phyloP scores from a whole-genome alignment of 2,113 vertebrate genomes.

The Triplophysa rosa region DNA sequence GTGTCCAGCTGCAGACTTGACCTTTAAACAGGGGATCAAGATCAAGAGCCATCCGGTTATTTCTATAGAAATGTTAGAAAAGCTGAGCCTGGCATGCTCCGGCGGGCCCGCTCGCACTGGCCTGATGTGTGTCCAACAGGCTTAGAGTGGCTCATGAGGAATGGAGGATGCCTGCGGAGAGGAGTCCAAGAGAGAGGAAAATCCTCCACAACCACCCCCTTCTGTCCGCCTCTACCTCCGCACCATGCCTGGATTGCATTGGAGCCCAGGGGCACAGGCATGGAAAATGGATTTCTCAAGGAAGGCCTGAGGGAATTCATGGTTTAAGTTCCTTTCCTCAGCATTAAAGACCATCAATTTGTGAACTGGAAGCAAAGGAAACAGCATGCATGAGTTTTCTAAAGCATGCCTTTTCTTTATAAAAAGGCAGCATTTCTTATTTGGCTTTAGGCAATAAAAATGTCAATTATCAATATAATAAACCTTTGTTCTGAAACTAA shows the following conservation, averaged over 20 bases:
- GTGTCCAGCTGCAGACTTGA: conserved; percentile 65
- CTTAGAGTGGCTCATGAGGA: conserved; percentile 72
- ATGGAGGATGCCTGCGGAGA: conserved; percentile 66
- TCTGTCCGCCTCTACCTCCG: conserved; percentile 53
- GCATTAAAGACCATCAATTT: conserved; percentile 49
- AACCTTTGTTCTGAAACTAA: no score
- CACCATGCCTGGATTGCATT: background rate
- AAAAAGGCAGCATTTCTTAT: background rate
- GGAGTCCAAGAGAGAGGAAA: conserved; percentile 64
- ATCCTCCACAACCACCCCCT: conserved; percentile 62
- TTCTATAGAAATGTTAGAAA: conserved; percentile 73
- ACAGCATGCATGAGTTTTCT: conserved; percentile 48
- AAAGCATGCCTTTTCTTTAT: conserved; percentile 49
- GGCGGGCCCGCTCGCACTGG: conserved; percentile 60
- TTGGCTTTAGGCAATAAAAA: background rate
- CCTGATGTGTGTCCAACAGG: conserved; percentile 80
- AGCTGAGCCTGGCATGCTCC: conserved; percentile 61
- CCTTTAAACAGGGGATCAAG: conserved; percentile 50
- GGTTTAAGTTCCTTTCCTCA: conserved; percentile 62
- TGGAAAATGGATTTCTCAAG: conserved; percentile 72
- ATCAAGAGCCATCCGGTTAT: conserved; percentile 74
- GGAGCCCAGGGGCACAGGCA: conserved; percentile 64
- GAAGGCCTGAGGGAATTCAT: conserved; percentile 65
- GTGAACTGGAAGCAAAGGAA: conserved; percentile 70
- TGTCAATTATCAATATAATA: background rate